Evolutionary conservation across 2,888 invertebrate species (phyloP).

Genomic region (Drosophila limbata): DNA sequence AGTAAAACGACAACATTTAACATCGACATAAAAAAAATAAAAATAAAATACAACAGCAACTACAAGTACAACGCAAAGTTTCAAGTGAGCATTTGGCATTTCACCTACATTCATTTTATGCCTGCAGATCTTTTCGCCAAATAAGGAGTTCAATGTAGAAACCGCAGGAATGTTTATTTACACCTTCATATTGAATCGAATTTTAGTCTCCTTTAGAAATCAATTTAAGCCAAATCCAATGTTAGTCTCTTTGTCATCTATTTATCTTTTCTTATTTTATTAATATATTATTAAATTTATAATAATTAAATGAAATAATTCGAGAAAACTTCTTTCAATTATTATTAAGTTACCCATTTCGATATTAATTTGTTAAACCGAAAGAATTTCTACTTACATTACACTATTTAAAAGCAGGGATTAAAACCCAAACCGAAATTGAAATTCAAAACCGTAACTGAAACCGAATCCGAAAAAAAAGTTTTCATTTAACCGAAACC

Average conservation of each 20-base stretch:
- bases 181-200: neutral
- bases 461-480: too few relatives aligned
- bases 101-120: constrained; percentile 42
- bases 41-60: constrained; percentile 14
- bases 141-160: neutral
- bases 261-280: too few relatives aligned
- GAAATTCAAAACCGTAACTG: too few relatives aligned
- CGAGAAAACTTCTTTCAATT: too few relatives aligned
- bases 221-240: neutral
- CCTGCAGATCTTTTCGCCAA: neutral
- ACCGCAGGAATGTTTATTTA: neutral
- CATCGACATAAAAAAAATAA: constrained; percentile 1
- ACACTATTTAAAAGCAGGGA: too few relatives aligned
- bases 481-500: too few relatives aligned
- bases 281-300: too few relatives aligned
- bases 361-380: neutral
- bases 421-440: too few relatives aligned
- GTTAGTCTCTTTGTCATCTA: neutral
- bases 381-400: neutral
- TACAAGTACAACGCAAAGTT: constrained; percentile 36
- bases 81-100: constrained; percentile 48
- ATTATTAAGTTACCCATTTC: too few relatives aligned
- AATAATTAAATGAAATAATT: too few relatives aligned
- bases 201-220: neutral
- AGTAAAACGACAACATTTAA: constrained; percentile 13